phyloP scores from a whole-genome alignment of 1,140 invertebrate genomes.

The Calephelis virginiensis region DNA sequence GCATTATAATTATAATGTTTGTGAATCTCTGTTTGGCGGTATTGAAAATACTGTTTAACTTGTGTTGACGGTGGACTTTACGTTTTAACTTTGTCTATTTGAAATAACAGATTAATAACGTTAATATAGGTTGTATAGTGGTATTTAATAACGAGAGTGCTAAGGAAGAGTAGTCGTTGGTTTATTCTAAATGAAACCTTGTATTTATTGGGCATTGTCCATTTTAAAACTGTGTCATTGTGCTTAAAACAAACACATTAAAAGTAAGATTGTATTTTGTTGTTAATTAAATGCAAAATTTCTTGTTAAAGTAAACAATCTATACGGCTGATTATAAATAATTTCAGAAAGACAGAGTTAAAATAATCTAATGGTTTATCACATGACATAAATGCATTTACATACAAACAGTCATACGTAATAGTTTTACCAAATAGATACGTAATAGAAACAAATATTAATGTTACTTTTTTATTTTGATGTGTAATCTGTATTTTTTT shows the following conservation, averaged over 20 bases:
- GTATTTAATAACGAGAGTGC: not conserved
- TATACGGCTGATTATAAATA: not conserved
- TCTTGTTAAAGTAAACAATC: not conserved
- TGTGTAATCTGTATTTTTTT: not conserved
- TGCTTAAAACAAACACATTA: too few species aligned
- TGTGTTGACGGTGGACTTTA: slow-evolving; percentile 12
- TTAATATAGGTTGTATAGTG: not conserved
- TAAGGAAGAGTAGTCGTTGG: too few species aligned
- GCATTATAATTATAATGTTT: slow-evolving; percentile 3
- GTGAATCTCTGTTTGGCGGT: slow-evolving; percentile 9
- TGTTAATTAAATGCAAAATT: too few species aligned
- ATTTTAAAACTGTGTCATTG: too few species aligned
- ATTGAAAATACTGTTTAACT: slow-evolving; percentile 5
- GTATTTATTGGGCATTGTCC: too few species aligned
- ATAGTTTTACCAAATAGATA: slow-evolving; percentile 7
- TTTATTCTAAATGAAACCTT: too few species aligned
- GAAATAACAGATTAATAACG: not conserved
- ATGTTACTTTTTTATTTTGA: slow-evolving; percentile 2
- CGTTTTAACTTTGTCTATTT: not conserved
- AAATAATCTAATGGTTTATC: not conserved
- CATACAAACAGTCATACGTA: slow-evolving; percentile 13
- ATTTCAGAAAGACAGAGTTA: not conserved
- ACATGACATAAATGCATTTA: not conserved
- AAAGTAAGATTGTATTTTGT: too few species aligned
- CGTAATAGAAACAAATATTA: not conserved